Evolutionary conservation across 35 echinoderm and acorn worm genomes (phyloP).

Genomic region (Diadema setosum): DNA sequence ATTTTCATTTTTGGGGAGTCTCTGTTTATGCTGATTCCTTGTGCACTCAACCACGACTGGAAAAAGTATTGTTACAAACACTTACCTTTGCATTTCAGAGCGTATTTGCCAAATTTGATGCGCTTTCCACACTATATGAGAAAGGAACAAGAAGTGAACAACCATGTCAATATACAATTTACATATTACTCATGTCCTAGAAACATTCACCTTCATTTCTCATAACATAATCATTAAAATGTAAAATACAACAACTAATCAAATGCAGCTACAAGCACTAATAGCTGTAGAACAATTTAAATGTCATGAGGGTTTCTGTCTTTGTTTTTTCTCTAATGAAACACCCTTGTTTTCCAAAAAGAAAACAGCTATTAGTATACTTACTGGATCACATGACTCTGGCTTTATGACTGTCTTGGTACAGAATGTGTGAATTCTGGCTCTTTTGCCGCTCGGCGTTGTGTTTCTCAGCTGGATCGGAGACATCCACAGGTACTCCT

Average conservation of each 20-base stretch:
- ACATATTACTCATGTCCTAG: too few species aligned
- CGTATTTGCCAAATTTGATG: slow-evolving; percentile 98
- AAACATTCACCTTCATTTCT: too few species aligned
- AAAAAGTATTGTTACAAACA: too few species aligned
- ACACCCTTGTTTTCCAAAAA: neutral
- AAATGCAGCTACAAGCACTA: too few species aligned
- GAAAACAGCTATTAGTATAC: neutral
- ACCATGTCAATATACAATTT: too few species aligned
- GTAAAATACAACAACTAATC: too few species aligned
- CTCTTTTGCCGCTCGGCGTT: neutral
- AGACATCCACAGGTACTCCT: neutral
- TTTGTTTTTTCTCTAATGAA: neutral
- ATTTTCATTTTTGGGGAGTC: too few species aligned
- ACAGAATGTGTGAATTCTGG: slow-evolving; percentile 65
- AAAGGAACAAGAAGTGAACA: neutral
- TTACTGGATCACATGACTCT: slow-evolving; percentile 88
- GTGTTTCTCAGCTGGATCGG: neutral
- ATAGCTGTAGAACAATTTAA: too few species aligned
- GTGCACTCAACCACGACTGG: too few species aligned
- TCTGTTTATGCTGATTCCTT: too few species aligned
- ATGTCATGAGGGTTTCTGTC: neutral
- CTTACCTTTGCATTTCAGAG: slow-evolving; percentile 92
- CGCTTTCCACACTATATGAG: slow-evolving; percentile 87
- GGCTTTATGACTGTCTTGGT: slow-evolving; percentile 98
- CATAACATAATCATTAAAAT: too few species aligned